Percentiles rank a stretch among this genome's conserved stretches.
Conservation (phyloP, 2,113 vertebrate species). For the Camelus dromedarius region DNA sequence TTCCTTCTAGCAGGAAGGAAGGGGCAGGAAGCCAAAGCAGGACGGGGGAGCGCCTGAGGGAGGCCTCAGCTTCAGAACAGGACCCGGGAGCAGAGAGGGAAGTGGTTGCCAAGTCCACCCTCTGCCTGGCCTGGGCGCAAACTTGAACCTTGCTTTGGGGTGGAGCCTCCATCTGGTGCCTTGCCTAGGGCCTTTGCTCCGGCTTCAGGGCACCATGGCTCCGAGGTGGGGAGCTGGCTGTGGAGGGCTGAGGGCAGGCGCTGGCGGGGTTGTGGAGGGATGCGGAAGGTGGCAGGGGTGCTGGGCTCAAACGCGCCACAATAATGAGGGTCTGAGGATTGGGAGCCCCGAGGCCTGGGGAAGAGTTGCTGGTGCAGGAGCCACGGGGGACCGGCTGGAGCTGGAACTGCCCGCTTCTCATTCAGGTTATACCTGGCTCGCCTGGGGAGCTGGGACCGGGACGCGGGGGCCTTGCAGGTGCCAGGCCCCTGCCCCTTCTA, state of each 20-base stretch:
- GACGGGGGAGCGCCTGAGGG: background rate
- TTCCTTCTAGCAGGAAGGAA: background rate
- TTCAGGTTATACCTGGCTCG: background rate
- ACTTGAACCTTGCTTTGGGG: background rate
- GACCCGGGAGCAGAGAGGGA: background rate
- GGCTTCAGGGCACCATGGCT: background rate
- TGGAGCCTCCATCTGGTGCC: background rate
- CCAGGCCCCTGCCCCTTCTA: background rate
- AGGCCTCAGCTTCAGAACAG: background rate
- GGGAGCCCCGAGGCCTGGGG: too few relatives aligned
- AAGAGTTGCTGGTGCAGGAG: background rate
- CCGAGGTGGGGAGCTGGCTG: background rate
- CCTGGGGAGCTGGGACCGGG: background rate
- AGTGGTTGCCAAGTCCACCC: background rate
- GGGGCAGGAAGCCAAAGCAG: background rate
- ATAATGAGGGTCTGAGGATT: background rate
- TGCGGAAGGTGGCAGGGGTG: background rate
- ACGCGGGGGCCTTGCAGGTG: too few relatives aligned
- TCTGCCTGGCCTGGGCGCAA: fast-evolving
- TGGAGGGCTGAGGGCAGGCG: background rate
- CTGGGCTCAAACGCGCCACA: background rate
- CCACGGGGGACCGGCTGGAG: background rate
- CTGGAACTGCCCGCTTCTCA: background rate
- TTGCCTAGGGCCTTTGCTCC: background rate
- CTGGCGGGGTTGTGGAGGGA: too few relatives aligned